These are phyloP conservation scores for Schlechtendalia chinensis DNA, from an alignment of 1,140 invertebrate genomes.

Conservation along the genomic window DNA sequence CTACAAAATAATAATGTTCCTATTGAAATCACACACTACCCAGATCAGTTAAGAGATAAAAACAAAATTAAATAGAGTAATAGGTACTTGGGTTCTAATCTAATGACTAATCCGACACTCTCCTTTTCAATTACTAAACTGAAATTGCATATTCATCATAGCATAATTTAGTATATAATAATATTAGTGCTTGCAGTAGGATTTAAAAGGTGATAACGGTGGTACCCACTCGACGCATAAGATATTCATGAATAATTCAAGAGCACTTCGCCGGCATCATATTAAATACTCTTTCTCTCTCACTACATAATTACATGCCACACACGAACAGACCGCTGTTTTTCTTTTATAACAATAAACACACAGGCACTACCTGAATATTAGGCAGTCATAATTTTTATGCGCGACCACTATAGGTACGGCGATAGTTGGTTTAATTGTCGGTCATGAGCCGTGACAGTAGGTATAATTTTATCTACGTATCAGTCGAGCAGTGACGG, in stretches of 20 bases:
- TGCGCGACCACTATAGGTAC: not conserved
- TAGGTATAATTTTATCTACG: not conserved
- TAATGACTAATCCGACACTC: not conserved
- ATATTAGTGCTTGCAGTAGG: not conserved
- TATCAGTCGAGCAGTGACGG: not conserved
- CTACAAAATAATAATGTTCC: not conserved
- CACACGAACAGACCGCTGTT: too few relatives aligned
- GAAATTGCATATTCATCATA: not conserved
- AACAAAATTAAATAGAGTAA: not conserved
- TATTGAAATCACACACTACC: not conserved
- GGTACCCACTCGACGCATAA: not conserved
- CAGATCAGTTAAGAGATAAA: not conserved
- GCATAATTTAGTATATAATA: not conserved
- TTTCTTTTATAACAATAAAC: constrained; percentile 18
- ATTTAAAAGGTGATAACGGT: not conserved
- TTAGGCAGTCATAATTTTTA: too few relatives aligned
- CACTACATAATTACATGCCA: not conserved
- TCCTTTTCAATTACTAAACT: not conserved
- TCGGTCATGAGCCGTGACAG: not conserved
- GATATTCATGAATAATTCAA: constrained; percentile 42
- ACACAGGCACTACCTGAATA: not conserved
- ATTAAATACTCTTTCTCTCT: not conserved
- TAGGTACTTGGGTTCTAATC: not conserved
- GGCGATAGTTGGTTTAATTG: not conserved
- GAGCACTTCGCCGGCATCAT: too few relatives aligned